These are phyloP conservation scores for Lepidurus apus DNA, from an alignment of 1,140 invertebrate species.

Conservation along the genomic window DNA sequence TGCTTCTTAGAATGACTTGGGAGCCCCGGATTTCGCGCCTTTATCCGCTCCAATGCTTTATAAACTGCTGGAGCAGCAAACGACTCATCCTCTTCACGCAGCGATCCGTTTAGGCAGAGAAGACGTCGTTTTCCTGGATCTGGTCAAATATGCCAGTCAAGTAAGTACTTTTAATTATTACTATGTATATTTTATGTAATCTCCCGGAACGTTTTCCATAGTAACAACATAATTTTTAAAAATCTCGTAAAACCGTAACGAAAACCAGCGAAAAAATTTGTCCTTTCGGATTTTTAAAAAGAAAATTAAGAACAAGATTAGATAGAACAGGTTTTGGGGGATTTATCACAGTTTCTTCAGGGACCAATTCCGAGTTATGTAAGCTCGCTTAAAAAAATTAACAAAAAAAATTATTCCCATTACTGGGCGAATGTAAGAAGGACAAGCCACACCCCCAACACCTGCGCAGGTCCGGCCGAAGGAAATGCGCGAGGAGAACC, in stretches of 20 bases:
- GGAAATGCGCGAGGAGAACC: constrained; percentile 43
- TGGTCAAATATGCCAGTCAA: constrained; percentile 81
- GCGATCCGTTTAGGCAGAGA: constrained; percentile 79
- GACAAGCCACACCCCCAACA: constrained; percentile 10
- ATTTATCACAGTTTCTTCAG: constrained; percentile 24
- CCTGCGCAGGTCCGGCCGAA: not conserved
- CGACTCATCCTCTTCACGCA: constrained; percentile 78
- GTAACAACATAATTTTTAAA: not conserved
- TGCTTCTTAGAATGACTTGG: constrained; percentile 67
- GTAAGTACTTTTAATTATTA: constrained; percentile 51
- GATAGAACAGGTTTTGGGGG: not conserved
- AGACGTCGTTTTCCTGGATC: constrained; percentile 89
- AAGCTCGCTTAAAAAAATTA: not conserved
- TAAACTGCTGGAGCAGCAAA: constrained; percentile 85
- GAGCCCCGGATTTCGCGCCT: constrained; percentile 81
- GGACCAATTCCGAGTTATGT: constrained; percentile 25
- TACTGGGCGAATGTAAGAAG: not conserved
- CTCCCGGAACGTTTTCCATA: not conserved
- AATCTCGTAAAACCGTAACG: not conserved
- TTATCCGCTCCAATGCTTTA: constrained; percentile 86
- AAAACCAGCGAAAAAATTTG: not conserved
- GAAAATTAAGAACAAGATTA: not conserved
- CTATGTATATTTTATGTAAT: not conserved
- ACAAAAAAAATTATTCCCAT: not conserved
- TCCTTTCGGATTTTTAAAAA: not conserved